Evolutionary conservation across 2,797 vertebrate species (phyloP), one percentile per base, ranked within the genome.

Genomic region (Sebastolobus altivelis): DNA sequence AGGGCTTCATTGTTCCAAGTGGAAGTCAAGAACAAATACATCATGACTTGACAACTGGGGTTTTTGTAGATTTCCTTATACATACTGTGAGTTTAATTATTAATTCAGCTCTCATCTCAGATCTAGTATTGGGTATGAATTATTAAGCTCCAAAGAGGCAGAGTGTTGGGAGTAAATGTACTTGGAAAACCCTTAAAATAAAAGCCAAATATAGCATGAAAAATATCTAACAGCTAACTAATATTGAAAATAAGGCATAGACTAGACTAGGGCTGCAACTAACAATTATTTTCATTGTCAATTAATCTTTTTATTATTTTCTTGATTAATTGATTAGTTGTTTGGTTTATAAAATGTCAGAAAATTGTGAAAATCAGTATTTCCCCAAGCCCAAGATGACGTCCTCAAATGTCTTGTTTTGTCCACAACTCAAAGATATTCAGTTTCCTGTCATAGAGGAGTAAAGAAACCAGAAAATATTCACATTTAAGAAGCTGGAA

Each of bases 21-120:
- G 8, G 38, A 65, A 59, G 18, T 69, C 16, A 14, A 75, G 40
- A 55, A 52, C 46, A 52, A 52, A 79, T 46, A 13, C 54, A 68
- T 58, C 43, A 66, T 80, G 46, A 77, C 7, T 65, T 14, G 33
- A 72, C 52, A 43, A n/a, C 65, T 13, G 22, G 37, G 60, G 3
- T 2, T 78, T 75, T 72, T 60, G 6, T 31, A 80, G 43, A 66
- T 67, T 74, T 67, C 79, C 38, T 46, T 67, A 65, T 49, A 75
- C 68, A 65, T 75, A 65, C 72, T 68, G 10, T 9, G 14, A 71
- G 38, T 58, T 90, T 54, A 86, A 88, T 85, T 61, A 86, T 87
- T 87, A 5, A 86, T 82, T 60, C 12, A 1, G 0, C 40, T 40
- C 65, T 82, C 29, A 66, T 79, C 74, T 81, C 62, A 56, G 37